phyloP scores from a whole-genome alignment of 2,888 invertebrate species.

The Rhingia rostrata region DNA sequence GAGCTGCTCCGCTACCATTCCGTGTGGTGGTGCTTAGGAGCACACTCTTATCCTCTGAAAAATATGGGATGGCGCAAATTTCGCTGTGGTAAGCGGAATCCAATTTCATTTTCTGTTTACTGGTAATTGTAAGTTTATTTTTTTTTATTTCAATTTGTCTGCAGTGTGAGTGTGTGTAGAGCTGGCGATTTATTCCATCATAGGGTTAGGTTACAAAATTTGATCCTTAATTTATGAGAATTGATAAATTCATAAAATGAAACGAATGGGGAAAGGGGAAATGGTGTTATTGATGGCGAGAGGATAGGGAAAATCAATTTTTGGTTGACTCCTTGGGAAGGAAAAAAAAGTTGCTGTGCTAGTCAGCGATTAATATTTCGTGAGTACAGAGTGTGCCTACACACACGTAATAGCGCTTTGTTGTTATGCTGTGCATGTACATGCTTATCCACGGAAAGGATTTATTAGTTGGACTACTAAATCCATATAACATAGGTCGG shows the following conservation, averaged over 20 bases:
- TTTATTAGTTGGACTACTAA: no score
- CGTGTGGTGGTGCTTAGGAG: not conserved
- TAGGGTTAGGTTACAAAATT: conserved; percentile 12
- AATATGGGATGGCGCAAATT: conserved; percentile 38
- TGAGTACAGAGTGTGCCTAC: no score
- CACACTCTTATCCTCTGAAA: conserved; percentile 36
- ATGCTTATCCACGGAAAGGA: no score
- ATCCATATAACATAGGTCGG: no score
- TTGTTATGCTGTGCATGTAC: no score
- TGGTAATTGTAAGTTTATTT: conserved; percentile 35
- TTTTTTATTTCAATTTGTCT: conserved; percentile 1
- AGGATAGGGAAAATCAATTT: not conserved
- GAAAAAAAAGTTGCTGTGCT: no score
- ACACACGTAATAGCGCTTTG: no score
- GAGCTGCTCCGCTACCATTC: not conserved
- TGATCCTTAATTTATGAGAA: conserved; percentile 20
- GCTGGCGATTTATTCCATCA: not conserved
- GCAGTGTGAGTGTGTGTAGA: not conserved
- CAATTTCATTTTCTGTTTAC: conserved; percentile 45
- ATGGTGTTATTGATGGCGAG: not conserved
- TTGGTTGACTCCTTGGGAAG: no score
- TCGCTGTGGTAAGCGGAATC: conserved; percentile 37
- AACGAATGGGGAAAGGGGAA: not conserved
- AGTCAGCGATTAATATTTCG: no score
- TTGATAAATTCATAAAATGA: conserved; percentile 7